A percentile compares a stretch with the other conserved stretches of the same genome.
phyloP scores from a whole-genome alignment of 1,140 invertebrate species.

The Aphelenchoides avenae region DNA sequence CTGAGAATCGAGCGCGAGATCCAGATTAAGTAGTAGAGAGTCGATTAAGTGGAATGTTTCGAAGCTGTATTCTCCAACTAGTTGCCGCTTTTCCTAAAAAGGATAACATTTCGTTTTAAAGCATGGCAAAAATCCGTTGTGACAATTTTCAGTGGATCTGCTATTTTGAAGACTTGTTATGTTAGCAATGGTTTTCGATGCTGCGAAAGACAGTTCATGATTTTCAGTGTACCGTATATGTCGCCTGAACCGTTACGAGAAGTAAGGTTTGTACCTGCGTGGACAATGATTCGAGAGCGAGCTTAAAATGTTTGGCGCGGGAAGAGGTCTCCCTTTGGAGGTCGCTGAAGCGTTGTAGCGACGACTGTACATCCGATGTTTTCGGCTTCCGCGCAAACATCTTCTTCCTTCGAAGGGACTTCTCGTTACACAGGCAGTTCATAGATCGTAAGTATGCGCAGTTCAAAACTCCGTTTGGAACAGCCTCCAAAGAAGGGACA shows the following conservation, averaged over 20 bases:
- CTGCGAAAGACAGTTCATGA: no score
- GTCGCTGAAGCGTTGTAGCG: slow-evolving; percentile 50
- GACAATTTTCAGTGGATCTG: no score
- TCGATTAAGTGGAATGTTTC: slow-evolving; percentile 57
- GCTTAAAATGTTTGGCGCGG: slow-evolving; percentile 50
- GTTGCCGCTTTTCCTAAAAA: slow-evolving; percentile 54
- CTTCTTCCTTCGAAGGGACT: no score
- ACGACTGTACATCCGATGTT: slow-evolving; percentile 47
- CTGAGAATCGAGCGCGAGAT: slow-evolving; percentile 25
- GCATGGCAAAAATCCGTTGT: slow-evolving; percentile 1
- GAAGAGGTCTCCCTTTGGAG: slow-evolving; percentile 44
- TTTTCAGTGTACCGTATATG: no score
- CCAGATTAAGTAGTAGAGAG: slow-evolving; percentile 42
- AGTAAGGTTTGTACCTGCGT: slow-evolving; percentile 34
- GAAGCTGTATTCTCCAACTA: slow-evolving; percentile 54
- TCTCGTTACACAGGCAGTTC: no score
- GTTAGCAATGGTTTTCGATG: no score
- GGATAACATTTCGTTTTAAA: no score
- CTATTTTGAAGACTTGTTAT: no score
- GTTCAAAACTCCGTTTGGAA: no score
- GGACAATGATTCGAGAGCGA: slow-evolving; percentile 44
- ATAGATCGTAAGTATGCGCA: no score
- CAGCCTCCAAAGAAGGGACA: no score
- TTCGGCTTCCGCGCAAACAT: slow-evolving; percentile 56
- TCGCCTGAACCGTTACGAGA: no score